Evolutionary conservation across 1,140 invertebrate genomes (phyloP), one percentile per base, ranked within the genome.

Genomic region (Babylonia areolata): DNA sequence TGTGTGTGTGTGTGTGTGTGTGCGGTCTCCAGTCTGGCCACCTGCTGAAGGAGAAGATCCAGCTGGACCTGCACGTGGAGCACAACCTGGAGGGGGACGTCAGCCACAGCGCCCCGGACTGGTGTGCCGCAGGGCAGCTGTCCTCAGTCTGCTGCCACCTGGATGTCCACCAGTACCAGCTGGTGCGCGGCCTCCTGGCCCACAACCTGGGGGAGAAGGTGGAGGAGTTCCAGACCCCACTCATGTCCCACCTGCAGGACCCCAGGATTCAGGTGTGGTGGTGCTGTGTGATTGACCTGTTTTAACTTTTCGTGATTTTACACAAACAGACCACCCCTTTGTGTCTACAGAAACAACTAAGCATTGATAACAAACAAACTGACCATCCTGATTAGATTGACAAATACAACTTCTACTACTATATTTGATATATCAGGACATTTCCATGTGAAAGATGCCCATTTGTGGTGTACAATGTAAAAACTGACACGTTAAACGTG

Each of bases 161-260:
- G 35, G 97, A 98, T 94, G 95, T 97, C 33, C 95, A 96, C 28
- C 98, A 99, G 92, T 99, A 99, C 93, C 96, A 97, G 93, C 93
- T 99, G 17, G 96, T 99, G 33, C 96, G 97, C 79, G 98, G 98
- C 37, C 95, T 99, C 35, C 94, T 99, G 0, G 96, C 96, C 0
- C 97, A 98, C 92, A 99, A 99, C 95, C 96, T 99, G 71, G 98
- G 98, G 28, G 98, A 99, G 94, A 96, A 96, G 87, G 94, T 98
- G 23, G 97, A 97, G 86, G 97, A 97, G 37, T 92, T 93, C 85
- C 88, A 92, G 81, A 88, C 88, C 39, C 91, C 91, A 31, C 87
- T 94, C n/a, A 91, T 94, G 90, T 90, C 94, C 6, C 89, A 93
- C 71, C 87, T 94, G 51, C 91, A 94, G 87, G 92, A 94, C 81